phyloP scores from a whole-genome alignment of 2,113 vertebrate genomes.

The Psettodes erumei region DNA sequence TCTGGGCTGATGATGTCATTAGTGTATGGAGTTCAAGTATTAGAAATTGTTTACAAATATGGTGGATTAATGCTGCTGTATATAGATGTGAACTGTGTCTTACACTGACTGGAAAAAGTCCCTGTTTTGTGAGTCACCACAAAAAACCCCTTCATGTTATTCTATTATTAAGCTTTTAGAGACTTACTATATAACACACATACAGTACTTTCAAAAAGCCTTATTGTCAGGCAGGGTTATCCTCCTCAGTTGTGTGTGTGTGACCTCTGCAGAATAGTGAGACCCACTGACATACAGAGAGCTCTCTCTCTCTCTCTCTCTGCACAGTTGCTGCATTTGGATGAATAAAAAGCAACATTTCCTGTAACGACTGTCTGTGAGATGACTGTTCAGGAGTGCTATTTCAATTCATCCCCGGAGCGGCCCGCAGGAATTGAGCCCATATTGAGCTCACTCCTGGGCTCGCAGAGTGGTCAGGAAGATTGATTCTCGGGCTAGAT shows the following conservation, averaged over 20 bases:
- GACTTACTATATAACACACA: not conserved
- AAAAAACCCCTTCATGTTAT: no score
- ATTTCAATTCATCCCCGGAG: conserved; percentile 82
- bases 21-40: not conserved
- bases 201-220: not conserved
- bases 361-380: conserved; percentile 42
- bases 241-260: conserved; percentile 16
- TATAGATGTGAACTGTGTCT: no score
- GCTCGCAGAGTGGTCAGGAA: conserved; percentile 71
- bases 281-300: conserved; percentile 27
- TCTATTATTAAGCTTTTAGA: not conserved
- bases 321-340: conserved; percentile 45
- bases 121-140: no score
- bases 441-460: conserved; percentile 64
- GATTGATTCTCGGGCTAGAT: conserved; percentile 71
- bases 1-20: not conserved
- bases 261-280: conserved; percentile 31
- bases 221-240: not conserved
- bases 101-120: not conserved
- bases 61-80: no score
- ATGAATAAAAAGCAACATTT: conserved; percentile 61
- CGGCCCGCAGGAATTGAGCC: conserved; percentile 84
- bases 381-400: conserved; percentile 53
- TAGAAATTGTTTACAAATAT: not conserved
- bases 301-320: conserved; percentile 5